A percentile compares a stretch with the other conserved stretches of the same genome.
Evolutionary conservation across 2,113 vertebrate genomes (phyloP).

Genomic region (Nerophis lumbriciformis): DNA sequence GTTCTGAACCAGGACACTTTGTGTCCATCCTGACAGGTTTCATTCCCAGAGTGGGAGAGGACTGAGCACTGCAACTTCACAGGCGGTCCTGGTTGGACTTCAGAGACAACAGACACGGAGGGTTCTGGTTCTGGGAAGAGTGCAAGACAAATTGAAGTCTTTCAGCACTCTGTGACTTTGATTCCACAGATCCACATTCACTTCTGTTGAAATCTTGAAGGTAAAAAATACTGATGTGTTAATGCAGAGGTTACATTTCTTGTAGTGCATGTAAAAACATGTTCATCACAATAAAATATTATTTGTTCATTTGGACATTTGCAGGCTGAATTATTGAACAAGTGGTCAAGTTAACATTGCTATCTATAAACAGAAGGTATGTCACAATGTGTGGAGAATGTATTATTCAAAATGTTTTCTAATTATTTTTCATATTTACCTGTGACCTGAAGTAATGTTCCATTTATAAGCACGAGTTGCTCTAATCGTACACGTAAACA

Average conservation of each 20-base stretch:
- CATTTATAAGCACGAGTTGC: not conserved
- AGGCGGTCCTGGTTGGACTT: constrained; percentile 5
- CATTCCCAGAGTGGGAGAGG: too few species aligned
- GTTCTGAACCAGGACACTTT: too few species aligned
- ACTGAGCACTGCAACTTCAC: too few species aligned
- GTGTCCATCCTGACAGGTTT: too few species aligned
- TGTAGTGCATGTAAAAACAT: not conserved
- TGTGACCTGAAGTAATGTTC: constrained; percentile 24
- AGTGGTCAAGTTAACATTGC: not conserved
- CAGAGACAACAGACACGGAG: not conserved
- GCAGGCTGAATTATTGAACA: too few species aligned
- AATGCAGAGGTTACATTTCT: constrained; percentile 10
- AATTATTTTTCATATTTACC: constrained; percentile 19
- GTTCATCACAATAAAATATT: too few species aligned
- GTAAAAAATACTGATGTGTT: too few species aligned
- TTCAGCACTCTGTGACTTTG: not conserved
- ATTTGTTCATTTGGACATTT: too few species aligned
- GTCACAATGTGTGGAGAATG: too few species aligned
- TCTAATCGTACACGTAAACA: not conserved
- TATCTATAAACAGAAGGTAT: too few species aligned
- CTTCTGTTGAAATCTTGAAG: too few species aligned
- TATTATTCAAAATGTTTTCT: not conserved
- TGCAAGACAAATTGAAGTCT: not conserved
- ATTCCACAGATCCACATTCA: too few species aligned
- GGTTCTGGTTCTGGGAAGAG: constrained; percentile 4